Base-by-base conservation (phyloP, 2,888 invertebrate genomes). In the Odontothrips loti region DNA sequence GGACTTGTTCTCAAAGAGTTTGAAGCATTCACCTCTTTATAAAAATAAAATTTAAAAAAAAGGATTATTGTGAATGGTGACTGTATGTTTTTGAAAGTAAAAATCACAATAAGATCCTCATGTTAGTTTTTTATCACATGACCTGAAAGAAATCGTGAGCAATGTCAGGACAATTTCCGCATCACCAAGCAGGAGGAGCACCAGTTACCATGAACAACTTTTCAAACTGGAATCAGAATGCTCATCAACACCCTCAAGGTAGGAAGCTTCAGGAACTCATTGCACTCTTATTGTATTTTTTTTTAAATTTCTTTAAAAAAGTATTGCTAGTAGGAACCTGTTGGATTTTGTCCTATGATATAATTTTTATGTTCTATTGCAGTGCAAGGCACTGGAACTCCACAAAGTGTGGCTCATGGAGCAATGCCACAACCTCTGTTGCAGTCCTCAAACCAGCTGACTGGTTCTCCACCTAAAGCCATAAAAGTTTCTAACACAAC, bases 171-270 rank as follows among this genome's bases (percentile, higher is more conserved):
- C 68, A 23, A 27, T 75, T 75, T 27, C 68, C 68, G 11, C 23
- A 12, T 9, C 27, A 75, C 27, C 68, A 23, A 27, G 8, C 68
- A 8, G 68, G 68, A 10, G 68, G 68, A 75, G 27, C 27, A 27
- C 68, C 68, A 23, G 68, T 75, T 12, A 75, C 27, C 23, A 12
- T 75, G 11, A 75, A 75, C 23, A 75, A 27, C 10, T 75, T 75
- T 27, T 3, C 68, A 10, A 75, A 12, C 1, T 75, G 68, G 68
- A 75, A 23, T 27, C 68, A 75, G 23, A 43, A 43, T 6, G 6
- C 58, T 58, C 58, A 58, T 17, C 58, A 51, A 51, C 51, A 51
- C 15, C 20, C 51, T 51, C 68, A 75, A 75, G 68, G 68, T 75
- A 23, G 8, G 27, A 23, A 23, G 3, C 34, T 43, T 2, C 34